Percentiles rank a stretch among this genome's conserved stretches.
phyloP scores from a whole-genome alignment of 2,797 vertebrate genomes.

The Peromyscus aztecus region DNA sequence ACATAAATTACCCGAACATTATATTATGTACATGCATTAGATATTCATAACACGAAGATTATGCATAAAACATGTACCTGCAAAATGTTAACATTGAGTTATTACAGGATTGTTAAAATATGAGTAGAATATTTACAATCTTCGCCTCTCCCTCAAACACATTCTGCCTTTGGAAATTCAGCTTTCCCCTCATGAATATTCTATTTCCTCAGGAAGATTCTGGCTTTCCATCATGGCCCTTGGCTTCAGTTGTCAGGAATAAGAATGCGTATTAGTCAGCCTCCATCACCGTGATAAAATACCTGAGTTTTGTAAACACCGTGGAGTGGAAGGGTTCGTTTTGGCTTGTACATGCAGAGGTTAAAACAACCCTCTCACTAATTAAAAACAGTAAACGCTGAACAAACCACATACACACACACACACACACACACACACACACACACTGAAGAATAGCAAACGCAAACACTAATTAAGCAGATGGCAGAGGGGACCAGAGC shows the following conservation, averaged over 20 bases:
- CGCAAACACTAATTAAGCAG: not conserved
- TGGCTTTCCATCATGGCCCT: not conserved
- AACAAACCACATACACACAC: not conserved
- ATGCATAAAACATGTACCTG: not conserved
- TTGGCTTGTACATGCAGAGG: not conserved
- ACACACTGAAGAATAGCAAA: not conserved
- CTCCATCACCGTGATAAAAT: not conserved
- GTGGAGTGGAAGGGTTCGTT: not conserved
- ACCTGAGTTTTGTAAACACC: not conserved
- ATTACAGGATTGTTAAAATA: not conserved
- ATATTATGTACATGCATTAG: not conserved
- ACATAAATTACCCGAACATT: constrained; percentile 1
- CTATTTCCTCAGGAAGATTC: not conserved
- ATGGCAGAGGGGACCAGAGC: not conserved
- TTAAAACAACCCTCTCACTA: not conserved
- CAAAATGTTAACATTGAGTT: not conserved
- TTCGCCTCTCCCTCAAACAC: not conserved
- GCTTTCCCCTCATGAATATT: not conserved
- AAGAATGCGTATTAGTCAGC: not conserved
- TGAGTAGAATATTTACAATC: not conserved
- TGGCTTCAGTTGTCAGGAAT: not conserved
- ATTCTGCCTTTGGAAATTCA: constrained; percentile 1
- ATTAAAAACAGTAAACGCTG: not conserved
- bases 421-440: not conserved
- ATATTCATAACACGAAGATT: not conserved